These are phyloP conservation scores for Cisticola juncidis DNA, from an alignment of 2,113 vertebrate species.

Conservation along the genomic window DNA sequence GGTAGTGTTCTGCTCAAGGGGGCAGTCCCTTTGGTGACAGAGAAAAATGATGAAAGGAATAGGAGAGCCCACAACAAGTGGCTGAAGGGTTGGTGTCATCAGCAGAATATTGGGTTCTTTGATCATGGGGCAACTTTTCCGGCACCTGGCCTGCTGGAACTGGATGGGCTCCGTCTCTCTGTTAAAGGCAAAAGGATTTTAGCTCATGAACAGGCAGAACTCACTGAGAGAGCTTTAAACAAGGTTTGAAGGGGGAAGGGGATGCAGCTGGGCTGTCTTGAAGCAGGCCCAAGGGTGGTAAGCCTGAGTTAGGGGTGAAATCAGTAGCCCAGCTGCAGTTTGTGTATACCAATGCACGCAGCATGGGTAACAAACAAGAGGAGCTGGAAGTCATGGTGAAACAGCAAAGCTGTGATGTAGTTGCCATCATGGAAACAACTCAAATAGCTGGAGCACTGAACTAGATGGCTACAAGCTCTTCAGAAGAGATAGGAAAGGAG, in stretches of 20 bases:
- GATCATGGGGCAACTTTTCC: background rate
- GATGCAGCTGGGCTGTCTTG: background rate
- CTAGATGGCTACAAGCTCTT: background rate
- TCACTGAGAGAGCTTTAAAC: background rate
- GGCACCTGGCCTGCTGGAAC: background rate
- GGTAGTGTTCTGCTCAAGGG: background rate
- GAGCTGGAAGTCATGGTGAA: background rate
- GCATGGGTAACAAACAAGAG: background rate
- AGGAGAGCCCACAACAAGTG: background rate
- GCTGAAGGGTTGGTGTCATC: background rate
- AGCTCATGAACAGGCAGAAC: background rate
- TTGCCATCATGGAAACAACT: accelerated
- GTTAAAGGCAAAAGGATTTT: background rate
- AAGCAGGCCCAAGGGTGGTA: background rate
- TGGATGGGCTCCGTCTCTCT: background rate
- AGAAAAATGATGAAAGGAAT: background rate
- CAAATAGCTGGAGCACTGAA: background rate
- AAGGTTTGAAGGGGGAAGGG: background rate
- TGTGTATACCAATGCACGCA: accelerated
- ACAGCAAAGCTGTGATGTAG: background rate
- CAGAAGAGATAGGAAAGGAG: background rate
- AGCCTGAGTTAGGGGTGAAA: background rate
- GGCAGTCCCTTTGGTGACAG: background rate
- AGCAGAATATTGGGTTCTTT: background rate
- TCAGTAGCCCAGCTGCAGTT: background rate